These are phyloP conservation scores for Myrmophylax atrothorax DNA, from an alignment of 2,113 vertebrate genomes.

Conservation along the genomic window DNA sequence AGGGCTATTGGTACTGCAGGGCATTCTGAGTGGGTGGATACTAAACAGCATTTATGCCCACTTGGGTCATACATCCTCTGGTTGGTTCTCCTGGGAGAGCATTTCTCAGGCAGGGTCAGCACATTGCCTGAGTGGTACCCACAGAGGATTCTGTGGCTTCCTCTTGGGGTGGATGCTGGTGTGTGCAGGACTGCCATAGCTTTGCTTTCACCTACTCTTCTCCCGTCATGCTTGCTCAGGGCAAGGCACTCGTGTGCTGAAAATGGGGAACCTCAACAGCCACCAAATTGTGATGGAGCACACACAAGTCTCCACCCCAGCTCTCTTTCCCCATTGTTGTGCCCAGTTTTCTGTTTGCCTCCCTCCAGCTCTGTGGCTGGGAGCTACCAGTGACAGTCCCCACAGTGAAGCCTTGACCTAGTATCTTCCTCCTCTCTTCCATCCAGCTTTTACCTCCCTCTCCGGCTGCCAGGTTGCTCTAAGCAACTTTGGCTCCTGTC, in stretches of 20 bases:
- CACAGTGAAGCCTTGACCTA: neutral
- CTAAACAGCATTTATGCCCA: neutral
- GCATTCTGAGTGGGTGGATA: neutral
- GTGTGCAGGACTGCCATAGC: neutral
- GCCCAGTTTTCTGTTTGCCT: neutral
- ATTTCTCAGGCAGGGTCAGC: neutral
- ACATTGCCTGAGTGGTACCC: neutral
- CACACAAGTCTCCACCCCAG: neutral
- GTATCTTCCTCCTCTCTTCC: neutral
- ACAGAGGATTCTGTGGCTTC: neutral
- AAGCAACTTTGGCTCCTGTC: conserved; percentile 43
- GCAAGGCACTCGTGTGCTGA: neutral
- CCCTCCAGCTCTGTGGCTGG: neutral
- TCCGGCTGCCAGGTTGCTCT: neutral
- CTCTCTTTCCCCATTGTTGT: neutral
- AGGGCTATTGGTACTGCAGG: neutral
- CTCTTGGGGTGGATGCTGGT: neutral
- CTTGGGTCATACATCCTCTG: neutral
- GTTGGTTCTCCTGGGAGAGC: neutral
- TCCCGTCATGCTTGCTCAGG: fast-evolving
- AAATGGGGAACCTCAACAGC: neutral
- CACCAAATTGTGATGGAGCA: fast-evolving
- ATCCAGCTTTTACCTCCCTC: neutral
- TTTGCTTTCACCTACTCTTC: neutral
- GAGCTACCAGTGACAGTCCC: neutral